Evolutionary conservation across 92 coral and sea anemone species (phyloP).

Genomic region (Phenganax subtilis): DNA sequence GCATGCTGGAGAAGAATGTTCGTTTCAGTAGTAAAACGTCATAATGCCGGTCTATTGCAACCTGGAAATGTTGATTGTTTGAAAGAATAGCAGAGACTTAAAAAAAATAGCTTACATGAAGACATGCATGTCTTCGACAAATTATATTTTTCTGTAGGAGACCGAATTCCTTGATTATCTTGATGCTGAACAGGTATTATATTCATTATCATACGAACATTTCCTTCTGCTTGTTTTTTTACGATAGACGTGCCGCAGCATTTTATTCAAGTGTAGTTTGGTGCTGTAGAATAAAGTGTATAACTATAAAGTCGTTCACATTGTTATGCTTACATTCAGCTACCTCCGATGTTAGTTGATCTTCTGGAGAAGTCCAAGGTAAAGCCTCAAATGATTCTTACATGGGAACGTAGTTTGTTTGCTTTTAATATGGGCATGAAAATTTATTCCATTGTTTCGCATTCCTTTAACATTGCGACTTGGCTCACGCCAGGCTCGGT

Average conservation of each 20-base stretch:
- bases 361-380: slow-evolving; percentile 86
- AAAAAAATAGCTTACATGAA: neutral
- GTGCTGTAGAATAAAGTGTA: too few relatives aligned
- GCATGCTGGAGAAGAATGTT: too few relatives aligned
- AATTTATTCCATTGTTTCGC: too few relatives aligned
- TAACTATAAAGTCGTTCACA: neutral
- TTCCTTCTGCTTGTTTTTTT: neutral
- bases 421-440: too few relatives aligned
- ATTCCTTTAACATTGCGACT: too few relatives aligned
- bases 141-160: slow-evolving; percentile 54
- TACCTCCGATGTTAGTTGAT: slow-evolving; percentile 93
- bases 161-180: slow-evolving; percentile 92
- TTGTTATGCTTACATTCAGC: slow-evolving; percentile 50
- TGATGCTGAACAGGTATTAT: slow-evolving; percentile 90
- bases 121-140: neutral
- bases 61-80: neutral
- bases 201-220: neutral
- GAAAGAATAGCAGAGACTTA: neutral
- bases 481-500: too few relatives aligned
- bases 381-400: neutral
- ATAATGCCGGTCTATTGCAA: too few relatives aligned
- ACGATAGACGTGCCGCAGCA: neutral
- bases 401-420: too few relatives aligned
- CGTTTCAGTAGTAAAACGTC: too few relatives aligned
- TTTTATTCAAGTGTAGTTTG: neutral